Conservation (phyloP, 1,140 invertebrate genomes). For the Physella acuta region DNA sequence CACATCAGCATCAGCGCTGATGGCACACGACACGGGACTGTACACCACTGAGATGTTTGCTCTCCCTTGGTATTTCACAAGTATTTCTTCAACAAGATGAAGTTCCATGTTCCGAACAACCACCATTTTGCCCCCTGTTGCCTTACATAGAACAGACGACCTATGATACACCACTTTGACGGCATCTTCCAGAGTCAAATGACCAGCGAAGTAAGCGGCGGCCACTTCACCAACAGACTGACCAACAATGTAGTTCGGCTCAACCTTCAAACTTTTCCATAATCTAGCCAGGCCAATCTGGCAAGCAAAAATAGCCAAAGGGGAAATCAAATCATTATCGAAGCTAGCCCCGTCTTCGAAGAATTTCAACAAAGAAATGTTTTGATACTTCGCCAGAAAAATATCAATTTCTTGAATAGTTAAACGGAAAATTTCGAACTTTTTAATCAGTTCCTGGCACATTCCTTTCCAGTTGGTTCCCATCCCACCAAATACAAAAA, state of each 20-base stretch:
- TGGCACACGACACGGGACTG: constrained; percentile 36
- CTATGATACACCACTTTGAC: constrained; percentile 41
- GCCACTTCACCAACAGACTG: constrained; percentile 50
- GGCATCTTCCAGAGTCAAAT: constrained; percentile 36
- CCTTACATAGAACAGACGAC: constrained; percentile 28
- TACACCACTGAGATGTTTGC: constrained; percentile 39
- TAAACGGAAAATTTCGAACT: constrained; percentile 24
- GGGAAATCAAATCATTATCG: constrained; percentile 31
- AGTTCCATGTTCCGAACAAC: constrained; percentile 32
- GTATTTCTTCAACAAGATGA: constrained; percentile 23
- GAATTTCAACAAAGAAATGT: constrained; percentile 27
- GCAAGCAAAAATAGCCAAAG: constrained; percentile 43
- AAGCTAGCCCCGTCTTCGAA: constrained; percentile 15
- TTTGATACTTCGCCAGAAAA: constrained; percentile 25
- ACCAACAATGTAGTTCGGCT: constrained; percentile 40
- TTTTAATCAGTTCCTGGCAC: constrained; percentile 32
- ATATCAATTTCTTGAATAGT: constrained; percentile 34
- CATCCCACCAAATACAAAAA: constrained; percentile 46
- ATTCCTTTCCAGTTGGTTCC: constrained; percentile 40
- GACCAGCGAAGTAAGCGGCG: constrained; percentile 37
- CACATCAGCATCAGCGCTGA: constrained; percentile 37
- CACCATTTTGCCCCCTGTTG: constrained; percentile 38
- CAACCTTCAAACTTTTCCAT: constrained; percentile 38
- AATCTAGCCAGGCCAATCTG: constrained; percentile 39
- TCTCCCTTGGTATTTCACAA: constrained; percentile 22